Evolutionary conservation across 2,888 invertebrate species (phyloP).

Genomic region (Pristionchus arcanus): DNA sequence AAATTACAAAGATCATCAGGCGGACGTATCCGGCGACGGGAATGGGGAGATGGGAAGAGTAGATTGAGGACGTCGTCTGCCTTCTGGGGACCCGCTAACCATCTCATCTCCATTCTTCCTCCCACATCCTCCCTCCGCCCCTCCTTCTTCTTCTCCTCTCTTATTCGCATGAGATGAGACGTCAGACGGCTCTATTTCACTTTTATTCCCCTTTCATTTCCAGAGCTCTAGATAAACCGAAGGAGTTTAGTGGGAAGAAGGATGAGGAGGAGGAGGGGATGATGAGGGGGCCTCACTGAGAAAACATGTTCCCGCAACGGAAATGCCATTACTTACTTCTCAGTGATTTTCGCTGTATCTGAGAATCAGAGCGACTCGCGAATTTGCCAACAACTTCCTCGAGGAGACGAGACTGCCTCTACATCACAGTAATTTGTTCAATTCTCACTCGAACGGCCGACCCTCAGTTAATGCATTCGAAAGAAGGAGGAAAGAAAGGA

Average conservation of each 20-base stretch:
- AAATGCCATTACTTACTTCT: constrained; percentile 40
- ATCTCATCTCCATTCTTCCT: constrained; percentile 36
- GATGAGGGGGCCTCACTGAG: background rate
- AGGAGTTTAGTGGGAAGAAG: background rate
- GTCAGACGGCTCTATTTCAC: constrained; percentile 49
- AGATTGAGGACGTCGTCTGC: background rate
- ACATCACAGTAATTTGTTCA: constrained; percentile 36
- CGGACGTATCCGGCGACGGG: too few relatives aligned
- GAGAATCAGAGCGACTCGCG: background rate
- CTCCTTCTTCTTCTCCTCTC: background rate
- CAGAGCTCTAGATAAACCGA: constrained; percentile 23
- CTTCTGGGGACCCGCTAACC: background rate
- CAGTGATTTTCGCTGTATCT: background rate
- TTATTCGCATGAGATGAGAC: constrained; percentile 48
- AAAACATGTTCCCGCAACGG: constrained; percentile 31
- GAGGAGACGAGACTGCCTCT: background rate
- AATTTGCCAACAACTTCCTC: background rate
- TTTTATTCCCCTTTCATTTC: constrained; percentile 47
- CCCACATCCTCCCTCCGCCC: constrained; percentile 13
- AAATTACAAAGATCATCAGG: background rate
- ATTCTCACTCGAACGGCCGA: constrained; percentile 6
- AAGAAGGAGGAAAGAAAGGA: background rate
- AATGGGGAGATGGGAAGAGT: background rate
- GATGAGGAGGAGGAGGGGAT: background rate
- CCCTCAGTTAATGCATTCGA: background rate